Conservation (phyloP, 2,797 vertebrate species). For the Labeo calbasu region DNA sequence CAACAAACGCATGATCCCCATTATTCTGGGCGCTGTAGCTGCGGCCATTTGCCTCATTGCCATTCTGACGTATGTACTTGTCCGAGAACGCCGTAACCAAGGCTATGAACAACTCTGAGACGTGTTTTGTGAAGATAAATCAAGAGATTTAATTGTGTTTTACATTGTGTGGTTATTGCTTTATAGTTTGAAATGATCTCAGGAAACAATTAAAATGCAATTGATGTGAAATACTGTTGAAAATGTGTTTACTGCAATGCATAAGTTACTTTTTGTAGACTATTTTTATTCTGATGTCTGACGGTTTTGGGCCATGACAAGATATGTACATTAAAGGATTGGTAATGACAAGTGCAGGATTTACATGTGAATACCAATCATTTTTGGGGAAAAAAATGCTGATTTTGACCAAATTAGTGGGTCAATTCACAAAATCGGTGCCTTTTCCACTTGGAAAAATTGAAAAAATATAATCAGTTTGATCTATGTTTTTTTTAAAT, state of each 20-base stretch:
- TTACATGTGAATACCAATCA: neutral
- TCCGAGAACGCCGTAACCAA: constrained; percentile 72
- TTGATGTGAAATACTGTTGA: neutral
- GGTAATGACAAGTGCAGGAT: neutral
- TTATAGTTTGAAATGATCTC: neutral
- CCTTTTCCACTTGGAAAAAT: no score
- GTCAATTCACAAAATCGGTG: no score
- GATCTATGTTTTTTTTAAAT: no score
- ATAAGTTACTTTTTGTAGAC: neutral
- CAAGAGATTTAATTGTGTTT: neutral
- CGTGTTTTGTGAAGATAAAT: neutral
- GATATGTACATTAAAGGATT: neutral
- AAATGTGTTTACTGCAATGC: neutral
- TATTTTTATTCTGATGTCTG: neutral
- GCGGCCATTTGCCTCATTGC: constrained; percentile 77
- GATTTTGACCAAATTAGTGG: neutral
- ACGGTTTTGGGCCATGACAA: neutral
- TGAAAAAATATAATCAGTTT: no score
- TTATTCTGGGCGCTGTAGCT: constrained; percentile 74
- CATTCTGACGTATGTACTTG: constrained; percentile 75
- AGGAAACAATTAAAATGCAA: neutral
- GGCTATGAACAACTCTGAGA: constrained; percentile 83
- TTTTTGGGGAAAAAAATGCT: neutral
- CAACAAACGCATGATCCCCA: constrained; percentile 73
- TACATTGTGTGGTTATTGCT: constrained; percentile 11